Percentiles rank a stretch among this genome's conserved stretches.
Evolutionary conservation across 2,888 invertebrate genomes (phyloP).

Genomic region (Coecobrya sp.): DNA sequence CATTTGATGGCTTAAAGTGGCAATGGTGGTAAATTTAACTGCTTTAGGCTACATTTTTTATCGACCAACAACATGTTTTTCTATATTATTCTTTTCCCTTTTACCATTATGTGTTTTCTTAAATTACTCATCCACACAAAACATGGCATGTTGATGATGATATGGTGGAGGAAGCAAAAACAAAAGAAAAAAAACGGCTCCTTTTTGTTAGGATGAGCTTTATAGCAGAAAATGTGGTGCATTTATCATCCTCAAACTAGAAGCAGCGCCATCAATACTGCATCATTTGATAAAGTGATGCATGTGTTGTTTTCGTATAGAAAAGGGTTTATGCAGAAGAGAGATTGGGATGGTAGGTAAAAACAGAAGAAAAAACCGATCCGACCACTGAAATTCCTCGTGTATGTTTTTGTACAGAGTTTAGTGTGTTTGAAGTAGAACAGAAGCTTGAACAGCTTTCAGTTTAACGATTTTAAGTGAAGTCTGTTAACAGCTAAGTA

Average conservation of each 20-base stretch:
- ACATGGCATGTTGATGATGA: conserved; percentile 20
- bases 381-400: conserved; percentile 70
- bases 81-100: background rate
- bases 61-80: conserved; percentile 44
- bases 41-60: conserved; percentile 34
- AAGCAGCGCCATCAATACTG: background rate
- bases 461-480: conserved; percentile 5
- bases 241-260: conserved; percentile 47
- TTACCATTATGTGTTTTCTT: conserved; percentile 14
- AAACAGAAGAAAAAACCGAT: conserved; percentile 63
- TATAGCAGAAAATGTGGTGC: conserved; percentile 41
- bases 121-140: conserved; percentile 25
- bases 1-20: conserved; percentile 45
- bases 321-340: background rate
- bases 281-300: conserved; percentile 26
- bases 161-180: conserved; percentile 48
- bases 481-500: conserved; percentile 8
- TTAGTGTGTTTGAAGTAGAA: conserved; percentile 28
- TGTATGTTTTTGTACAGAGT: conserved; percentile 26
- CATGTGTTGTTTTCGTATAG: background rate
- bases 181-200: conserved; percentile 22
- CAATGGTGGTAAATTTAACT: conserved; percentile 42
- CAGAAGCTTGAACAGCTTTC: background rate
- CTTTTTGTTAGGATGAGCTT: conserved; percentile 8
- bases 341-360: background rate